A percentile compares a stretch with the other conserved stretches of the same genome.
phyloP scores from a whole-genome alignment of 2,888 invertebrate genomes.

The Stenodera caucasica region DNA sequence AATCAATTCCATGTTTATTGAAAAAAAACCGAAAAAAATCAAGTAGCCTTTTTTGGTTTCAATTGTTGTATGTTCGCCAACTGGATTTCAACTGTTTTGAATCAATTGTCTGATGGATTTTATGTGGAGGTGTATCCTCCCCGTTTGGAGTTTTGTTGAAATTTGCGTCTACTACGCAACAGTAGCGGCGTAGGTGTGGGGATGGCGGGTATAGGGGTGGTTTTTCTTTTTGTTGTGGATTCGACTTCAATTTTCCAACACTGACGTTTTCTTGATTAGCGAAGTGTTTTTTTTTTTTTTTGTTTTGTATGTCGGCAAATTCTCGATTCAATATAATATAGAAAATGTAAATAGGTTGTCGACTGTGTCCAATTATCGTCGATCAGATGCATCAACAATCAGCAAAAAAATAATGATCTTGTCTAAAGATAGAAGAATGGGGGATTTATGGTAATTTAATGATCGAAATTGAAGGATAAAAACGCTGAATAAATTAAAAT shows the following conservation, averaged over 20 bases:
- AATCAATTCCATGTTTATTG: conserved; percentile 27
- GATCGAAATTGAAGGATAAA: no score
- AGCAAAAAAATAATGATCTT: neutral
- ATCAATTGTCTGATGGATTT: neutral
- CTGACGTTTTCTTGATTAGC: neutral
- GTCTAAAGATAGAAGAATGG: neutral
- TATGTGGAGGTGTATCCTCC: neutral
- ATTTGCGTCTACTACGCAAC: neutral
- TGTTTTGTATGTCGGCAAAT: neutral
- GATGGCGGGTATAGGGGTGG: neutral
- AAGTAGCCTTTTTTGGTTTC: no score
- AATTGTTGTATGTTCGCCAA: no score
- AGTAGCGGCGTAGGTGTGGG: neutral
- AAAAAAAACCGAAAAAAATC: conserved; percentile 38
- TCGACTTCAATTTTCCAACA: neutral
- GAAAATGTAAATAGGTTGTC: neutral
- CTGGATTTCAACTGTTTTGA: neutral
- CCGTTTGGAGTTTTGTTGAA: neutral
- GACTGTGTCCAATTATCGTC: neutral
- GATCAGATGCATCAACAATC: neutral
- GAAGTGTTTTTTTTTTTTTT: neutral
- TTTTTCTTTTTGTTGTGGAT: neutral
- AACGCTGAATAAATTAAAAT: neutral
- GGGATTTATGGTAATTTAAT: neutral
- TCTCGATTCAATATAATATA: no score